These are phyloP conservation scores for Iphiclides podalirius DNA, from an alignment of 2,888 invertebrate genomes.

Conservation along the genomic window DNA sequence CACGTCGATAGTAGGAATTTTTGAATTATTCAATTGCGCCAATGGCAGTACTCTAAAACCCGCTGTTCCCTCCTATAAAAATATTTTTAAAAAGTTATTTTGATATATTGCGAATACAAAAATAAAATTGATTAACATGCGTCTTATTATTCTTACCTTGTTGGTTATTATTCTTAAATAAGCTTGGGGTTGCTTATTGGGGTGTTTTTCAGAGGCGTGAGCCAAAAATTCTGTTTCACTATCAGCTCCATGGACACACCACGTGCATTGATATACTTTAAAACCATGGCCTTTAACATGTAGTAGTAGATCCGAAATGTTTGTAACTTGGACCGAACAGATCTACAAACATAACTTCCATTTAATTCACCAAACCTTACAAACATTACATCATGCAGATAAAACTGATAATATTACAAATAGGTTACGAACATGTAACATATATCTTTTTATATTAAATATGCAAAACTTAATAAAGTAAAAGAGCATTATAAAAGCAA, in stretches of 20 bases:
- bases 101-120: too few relatives aligned
- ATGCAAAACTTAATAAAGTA: too few relatives aligned
- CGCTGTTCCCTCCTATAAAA: constrained; percentile 54
- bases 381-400: too few relatives aligned
- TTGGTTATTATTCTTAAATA: constrained; percentile 60
- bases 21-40: constrained; percentile 52
- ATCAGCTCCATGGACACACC: constrained; percentile 63
- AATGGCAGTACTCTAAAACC: constrained; percentile 58
- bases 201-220: constrained; percentile 64
- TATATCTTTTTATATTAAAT: too few relatives aligned
- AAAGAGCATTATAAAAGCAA: too few relatives aligned
- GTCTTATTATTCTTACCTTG: constrained; percentile 41
- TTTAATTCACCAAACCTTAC: too few relatives aligned
- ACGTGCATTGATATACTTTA: constrained; percentile 66
- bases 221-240: constrained; percentile 52
- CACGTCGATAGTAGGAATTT: constrained; percentile 41
- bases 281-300: constrained; percentile 62
- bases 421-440: too few relatives aligned
- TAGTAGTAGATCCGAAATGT: constrained; percentile 46
- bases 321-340: constrained; percentile 38
- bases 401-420: too few relatives aligned
- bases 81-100: constrained; percentile 5
- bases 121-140: neutral
- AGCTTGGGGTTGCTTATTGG: constrained; percentile 58
- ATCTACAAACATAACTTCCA: constrained; percentile 43